Evolutionary conservation across 2,888 invertebrate genomes (phyloP).

Genomic region (Cynaeus angustus): DNA sequence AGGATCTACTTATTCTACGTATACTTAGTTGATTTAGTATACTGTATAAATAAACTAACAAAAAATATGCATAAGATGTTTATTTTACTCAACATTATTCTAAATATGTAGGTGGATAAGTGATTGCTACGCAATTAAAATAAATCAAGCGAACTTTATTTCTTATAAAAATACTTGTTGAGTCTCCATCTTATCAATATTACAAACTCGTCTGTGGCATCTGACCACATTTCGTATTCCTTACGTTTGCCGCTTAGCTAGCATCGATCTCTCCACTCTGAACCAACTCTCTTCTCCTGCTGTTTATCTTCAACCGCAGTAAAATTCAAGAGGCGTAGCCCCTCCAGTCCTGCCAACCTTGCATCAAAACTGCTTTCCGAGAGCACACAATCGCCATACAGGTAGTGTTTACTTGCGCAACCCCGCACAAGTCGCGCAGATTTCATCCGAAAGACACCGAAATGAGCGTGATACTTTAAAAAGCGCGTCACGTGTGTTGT

Average conservation of each 20-base stretch:
- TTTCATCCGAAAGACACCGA: constrained; percentile 44
- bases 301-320: constrained; percentile 15
- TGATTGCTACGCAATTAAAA: no score
- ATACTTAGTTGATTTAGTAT: no score
- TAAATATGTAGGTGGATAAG: no score
- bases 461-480: constrained; percentile 27
- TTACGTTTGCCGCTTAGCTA: constrained; percentile 13
- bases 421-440: constrained; percentile 53
- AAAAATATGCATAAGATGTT: no score
- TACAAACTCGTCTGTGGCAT: background rate
- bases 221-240: constrained; percentile 12
- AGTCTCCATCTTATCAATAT: background rate
- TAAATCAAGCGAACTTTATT: no score
- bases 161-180: no score
- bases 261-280: constrained; percentile 22
- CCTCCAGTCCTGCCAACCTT: constrained; percentile 26
- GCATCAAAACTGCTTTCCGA: constrained; percentile 59
- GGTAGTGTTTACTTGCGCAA: constrained; percentile 58
- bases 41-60: no score
- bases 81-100: no score
- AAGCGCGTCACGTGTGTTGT: constrained; percentile 13
- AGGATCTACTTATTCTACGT: no score
- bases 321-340: constrained; percentile 30
- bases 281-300: background rate
- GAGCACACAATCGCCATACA: constrained; percentile 59